These are phyloP conservation scores for Pachydiplax longipennis DNA, from an alignment of 2,888 invertebrate species.

Conservation along the genomic window DNA sequence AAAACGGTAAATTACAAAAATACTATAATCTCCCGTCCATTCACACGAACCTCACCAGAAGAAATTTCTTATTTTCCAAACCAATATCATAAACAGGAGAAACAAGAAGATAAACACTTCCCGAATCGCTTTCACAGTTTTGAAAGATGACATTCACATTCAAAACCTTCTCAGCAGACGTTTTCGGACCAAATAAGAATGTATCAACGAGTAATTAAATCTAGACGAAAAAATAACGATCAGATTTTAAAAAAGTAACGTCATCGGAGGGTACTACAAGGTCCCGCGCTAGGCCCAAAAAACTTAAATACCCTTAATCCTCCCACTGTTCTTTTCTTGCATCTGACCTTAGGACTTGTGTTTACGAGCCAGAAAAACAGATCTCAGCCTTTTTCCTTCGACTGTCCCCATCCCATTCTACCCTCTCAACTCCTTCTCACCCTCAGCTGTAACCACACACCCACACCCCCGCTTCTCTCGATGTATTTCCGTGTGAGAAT, in stretches of 20 bases:
- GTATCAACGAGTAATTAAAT: not conserved
- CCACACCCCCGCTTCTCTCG: not conserved
- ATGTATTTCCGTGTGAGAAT: slow-evolving; percentile 10
- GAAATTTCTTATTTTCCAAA: too few species aligned
- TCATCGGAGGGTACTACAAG: not conserved
- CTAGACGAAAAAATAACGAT: not conserved
- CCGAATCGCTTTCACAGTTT: too few species aligned
- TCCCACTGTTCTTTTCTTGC: not conserved
- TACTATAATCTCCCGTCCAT: too few species aligned
- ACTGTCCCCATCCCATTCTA: not conserved
- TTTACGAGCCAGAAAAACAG: not conserved
- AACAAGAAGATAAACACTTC: too few species aligned
- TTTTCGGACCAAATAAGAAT: not conserved
- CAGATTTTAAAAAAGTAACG: not conserved
- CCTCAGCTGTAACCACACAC: not conserved
- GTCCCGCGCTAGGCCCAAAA: not conserved
- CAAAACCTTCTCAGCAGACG: too few species aligned
- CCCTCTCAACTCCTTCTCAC: not conserved
- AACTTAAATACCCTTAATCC: not conserved
- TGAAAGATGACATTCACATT: too few species aligned
- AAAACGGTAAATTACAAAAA: too few species aligned
- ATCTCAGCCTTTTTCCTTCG: not conserved
- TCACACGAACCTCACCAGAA: too few species aligned
- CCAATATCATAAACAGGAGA: too few species aligned
- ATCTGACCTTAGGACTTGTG: not conserved